Evolutionary conservation across 2,888 invertebrate species (phyloP).

Genomic region (Argyresthia albistria): DNA sequence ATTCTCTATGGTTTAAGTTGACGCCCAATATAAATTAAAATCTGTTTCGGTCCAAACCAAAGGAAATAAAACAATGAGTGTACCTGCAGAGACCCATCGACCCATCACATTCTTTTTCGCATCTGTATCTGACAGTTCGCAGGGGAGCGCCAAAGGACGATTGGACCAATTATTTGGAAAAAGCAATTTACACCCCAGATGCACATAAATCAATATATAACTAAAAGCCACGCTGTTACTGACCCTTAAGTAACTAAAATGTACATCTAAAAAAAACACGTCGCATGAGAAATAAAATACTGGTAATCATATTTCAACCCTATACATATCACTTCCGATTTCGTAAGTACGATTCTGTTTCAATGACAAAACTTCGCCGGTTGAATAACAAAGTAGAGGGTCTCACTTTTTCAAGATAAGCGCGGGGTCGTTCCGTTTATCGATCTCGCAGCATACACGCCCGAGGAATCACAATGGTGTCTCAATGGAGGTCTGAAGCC

Average conservation of each 20-base stretch:
- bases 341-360: constrained; percentile 45
- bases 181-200: no score
- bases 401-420: constrained; percentile 33
- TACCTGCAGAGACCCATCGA: no score
- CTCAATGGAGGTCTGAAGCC: constrained; percentile 25
- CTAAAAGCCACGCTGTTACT: no score
- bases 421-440: constrained; percentile 45
- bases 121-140: background rate
- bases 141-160: background rate
- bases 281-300: background rate
- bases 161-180: constrained; percentile 6
- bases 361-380: constrained; percentile 48
- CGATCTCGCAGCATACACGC: constrained; percentile 48
- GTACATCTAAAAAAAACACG: background rate
- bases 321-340: constrained; percentile 39
- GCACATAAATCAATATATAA: no score
- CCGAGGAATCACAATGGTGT: constrained; percentile 42
- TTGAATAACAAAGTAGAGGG: constrained; percentile 47
- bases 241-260: no score
- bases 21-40: no score
- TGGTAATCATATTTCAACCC: constrained; percentile 35
- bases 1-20: no score
- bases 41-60: no score
- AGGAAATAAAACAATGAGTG: no score
- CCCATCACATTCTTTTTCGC: background rate